Evolutionary conservation across 1,140 invertebrate species (phyloP), one percentile per base, ranked within the genome.

Genomic region (Euglossa dilemma): DNA sequence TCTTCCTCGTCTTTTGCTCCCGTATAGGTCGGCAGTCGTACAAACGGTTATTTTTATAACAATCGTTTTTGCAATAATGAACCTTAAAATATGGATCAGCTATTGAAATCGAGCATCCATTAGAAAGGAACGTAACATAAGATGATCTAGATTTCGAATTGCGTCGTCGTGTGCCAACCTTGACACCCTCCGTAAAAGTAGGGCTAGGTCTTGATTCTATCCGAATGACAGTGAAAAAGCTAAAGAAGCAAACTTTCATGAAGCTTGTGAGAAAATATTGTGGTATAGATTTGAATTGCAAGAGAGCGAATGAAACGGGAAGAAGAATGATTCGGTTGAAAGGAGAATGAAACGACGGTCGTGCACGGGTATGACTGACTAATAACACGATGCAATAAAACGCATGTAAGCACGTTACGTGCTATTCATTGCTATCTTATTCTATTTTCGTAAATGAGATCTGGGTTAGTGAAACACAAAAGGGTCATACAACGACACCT

Each of bases 371-470:
- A 64, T 47, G 59, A 80, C 28, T 47, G 50, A 69, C 66, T 88
- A 89, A 89, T 88, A 88, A 88, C 77, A 56, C 72, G 71, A 69
- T 89, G 87, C 85, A 88, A 88, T 88, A 82, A 89, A 88, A 88
- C 87, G 63, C 67, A 66, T 72, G 50, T 83, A 80, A 61, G 54
- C 72, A 72, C 57, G 64, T 61, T 70, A 63, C 79, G 52, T 73
- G 43, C 69, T 87, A 81, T 88, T 88, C 87, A 89, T 89, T 71
- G 86, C 70, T 84, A 80, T 87, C 77, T 86, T 83, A 87, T 86
- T 90, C 91, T 93, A 93, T 93, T 93, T 93, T 93, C 61, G 92
- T 90, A 86, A 83, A 87, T 72, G 61, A 86, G 89, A 93, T 92
- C 90, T 93, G 91, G 92, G 91, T 93, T 92, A 93, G 85, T 89